Conservation (phyloP, 1,140 invertebrate species). For the Drosophila nikananu region DNA sequence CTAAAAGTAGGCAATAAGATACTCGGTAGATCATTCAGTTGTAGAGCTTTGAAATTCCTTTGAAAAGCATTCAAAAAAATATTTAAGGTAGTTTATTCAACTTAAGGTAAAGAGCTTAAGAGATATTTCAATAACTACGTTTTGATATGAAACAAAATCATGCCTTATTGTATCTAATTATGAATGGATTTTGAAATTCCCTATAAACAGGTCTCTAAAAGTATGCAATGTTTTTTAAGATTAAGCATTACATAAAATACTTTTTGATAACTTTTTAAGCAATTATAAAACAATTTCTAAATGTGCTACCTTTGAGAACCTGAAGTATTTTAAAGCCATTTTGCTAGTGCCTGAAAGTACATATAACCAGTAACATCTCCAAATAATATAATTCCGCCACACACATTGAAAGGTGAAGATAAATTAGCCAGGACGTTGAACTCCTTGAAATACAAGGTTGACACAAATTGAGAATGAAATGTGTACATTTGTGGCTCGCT, state of each 20-base stretch:
- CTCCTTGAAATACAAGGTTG: neutral
- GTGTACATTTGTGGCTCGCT: neutral
- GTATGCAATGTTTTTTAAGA: neutral
- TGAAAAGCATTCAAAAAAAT: neutral
- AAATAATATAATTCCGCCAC: neutral
- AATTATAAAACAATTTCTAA: no score
- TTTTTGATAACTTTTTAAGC: no score
- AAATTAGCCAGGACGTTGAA: neutral
- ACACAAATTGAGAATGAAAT: neutral
- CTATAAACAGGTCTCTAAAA: no score
- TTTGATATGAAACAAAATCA: no score
- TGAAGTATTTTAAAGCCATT: neutral
- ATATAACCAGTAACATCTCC: neutral
- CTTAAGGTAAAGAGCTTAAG: no score
- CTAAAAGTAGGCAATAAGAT: neutral
- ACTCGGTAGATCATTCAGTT: neutral
- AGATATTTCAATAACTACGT: no score
- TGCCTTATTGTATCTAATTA: no score
- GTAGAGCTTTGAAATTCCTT: no score
- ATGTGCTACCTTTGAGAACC: no score
- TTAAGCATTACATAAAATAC: no score
- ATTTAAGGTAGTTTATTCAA: neutral
- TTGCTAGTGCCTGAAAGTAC: neutral
- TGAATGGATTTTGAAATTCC: no score
- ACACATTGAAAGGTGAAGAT: neutral